Percentiles rank a stretch among this genome's conserved stretches.
Conservation (phyloP, 2,113 vertebrate species). For the Tautogolabrus adspersus region DNA sequence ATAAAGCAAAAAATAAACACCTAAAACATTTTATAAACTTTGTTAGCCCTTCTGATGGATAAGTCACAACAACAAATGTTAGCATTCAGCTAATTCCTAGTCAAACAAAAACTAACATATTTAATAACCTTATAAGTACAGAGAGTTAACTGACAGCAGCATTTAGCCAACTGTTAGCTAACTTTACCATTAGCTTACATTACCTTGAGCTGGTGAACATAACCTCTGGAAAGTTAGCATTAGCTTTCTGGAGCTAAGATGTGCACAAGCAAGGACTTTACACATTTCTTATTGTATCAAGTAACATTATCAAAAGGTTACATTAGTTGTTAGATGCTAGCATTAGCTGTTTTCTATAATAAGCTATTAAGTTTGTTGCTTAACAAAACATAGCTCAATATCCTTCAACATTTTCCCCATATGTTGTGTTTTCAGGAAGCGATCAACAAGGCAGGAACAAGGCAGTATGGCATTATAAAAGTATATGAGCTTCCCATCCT, state of each 20-base stretch:
- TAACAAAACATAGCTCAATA: no score
- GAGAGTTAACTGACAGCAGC: not conserved
- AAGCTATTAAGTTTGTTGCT: no score
- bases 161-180: not conserved
- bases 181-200: not conserved
- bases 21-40: no score
- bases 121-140: not conserved
- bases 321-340: no score
- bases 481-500: not conserved
- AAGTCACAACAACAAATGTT: not conserved
- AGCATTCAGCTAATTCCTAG: not conserved
- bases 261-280: no score
- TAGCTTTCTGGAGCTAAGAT: not conserved
- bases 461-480: not conserved
- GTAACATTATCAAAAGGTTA: no score
- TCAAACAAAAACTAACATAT: not conserved
- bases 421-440: no score
- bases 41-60: no score
- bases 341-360: not conserved
- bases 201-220: not conserved
- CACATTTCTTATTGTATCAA: not conserved
- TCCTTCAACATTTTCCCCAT: no score
- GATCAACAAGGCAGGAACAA: not conserved
- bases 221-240: not conserved
- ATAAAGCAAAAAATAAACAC: no score